Evolutionary conservation across 2,113 vertebrate genomes (phyloP), one percentile per base, ranked within the genome.

Genomic region (Archocentrus centrarchus): DNA sequence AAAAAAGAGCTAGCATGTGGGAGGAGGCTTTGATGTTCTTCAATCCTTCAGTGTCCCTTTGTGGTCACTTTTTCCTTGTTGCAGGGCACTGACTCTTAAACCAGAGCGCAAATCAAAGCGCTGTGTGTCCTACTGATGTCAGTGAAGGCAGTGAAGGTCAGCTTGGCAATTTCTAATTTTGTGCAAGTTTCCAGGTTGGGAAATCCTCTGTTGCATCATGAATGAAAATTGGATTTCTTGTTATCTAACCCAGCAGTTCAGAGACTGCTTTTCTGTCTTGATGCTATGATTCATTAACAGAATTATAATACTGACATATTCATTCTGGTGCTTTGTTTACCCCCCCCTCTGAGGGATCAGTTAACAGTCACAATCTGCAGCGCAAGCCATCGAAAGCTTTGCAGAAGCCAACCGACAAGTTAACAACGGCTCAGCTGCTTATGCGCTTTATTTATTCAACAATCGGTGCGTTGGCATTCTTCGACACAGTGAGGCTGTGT

Each of bases 391-490:
- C 50, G 5, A 55, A 73, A 82, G 83, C 59, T 20, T 62, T 30
- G 37, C 59, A 82, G 59, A 76, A 90, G 63, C 81, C 75, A 61
- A 61, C 62, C 44, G 27, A 82, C 84, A 84, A 86, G 84, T 88
- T 84, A 87, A 83, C 85, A 81, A 77, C 22, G 8, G 32, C 86
- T 89, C 82, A 64, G 86, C 70, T 66, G 78, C 87, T 87, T 80
- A 57, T 86, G 83, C 57, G 75, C 85, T 88, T 92, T 89, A 92
- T 94, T 93, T 94, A 93, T 94, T 92, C 86, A 90, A 88, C 88
- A 90, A 78, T 84, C 20, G 18, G 81, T 61, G 84, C 2, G 17
- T 79, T 87, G 64, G 82, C 86, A 79, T 87, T 91, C 88, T 89
- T 91, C 70, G 79, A 93, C 86, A 80, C 89, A 80, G 89, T 8